Base-by-base conservation (phyloP, 2,888 invertebrate genomes). In the Epirrhoe tristata region DNA sequence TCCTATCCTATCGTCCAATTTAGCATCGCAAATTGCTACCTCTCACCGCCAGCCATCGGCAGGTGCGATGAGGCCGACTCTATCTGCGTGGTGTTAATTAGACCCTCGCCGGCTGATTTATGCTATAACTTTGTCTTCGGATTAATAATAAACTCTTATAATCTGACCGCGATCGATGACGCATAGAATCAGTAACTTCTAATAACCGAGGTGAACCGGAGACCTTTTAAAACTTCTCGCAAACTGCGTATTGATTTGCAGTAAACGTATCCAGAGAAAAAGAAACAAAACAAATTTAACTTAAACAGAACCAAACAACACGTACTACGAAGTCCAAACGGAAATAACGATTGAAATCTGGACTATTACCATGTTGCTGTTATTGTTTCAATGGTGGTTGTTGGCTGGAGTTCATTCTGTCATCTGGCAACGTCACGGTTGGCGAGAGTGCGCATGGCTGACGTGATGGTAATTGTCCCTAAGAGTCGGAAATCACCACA, bases 341-440 rank as follows among this genome's bases (percentile, higher is more conserved):
- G 74, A 73, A 67, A 73, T 63, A 63, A 69, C 58, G 58, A 66
- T 64, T 57, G 48, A 50, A 58, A 66, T 66, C 66, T 48, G 52
- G 52, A 36, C 36, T 60, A 62, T 59, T 58, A 61, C n/a, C n/a
- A n/a, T n/a, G n/a, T n/a, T n/a, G n/a, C 58, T 55, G 66, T 64
- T 69, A 72, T 67, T 74, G 72, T 67, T 70, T 57, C 66, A 70
- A 74, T 72, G 48, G 58, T 63, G 55, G 66, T 64, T 66, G 59
- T 56, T 46, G 56, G 58, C 5, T 64, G 32, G 36, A 64, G 57
- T 65, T 61, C 54, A 69, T 58, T 60, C 82, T 82, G 81, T 86
- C 84, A 90, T 88, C 87, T 88, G 80, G 80, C 82, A 80, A 82
- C 85, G 81, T 83, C 82, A 90, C 84, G 91, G 85, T 78, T 75